phyloP scores from a whole-genome alignment of 2,888 invertebrate species.

The Phlogophora meticulosa region DNA sequence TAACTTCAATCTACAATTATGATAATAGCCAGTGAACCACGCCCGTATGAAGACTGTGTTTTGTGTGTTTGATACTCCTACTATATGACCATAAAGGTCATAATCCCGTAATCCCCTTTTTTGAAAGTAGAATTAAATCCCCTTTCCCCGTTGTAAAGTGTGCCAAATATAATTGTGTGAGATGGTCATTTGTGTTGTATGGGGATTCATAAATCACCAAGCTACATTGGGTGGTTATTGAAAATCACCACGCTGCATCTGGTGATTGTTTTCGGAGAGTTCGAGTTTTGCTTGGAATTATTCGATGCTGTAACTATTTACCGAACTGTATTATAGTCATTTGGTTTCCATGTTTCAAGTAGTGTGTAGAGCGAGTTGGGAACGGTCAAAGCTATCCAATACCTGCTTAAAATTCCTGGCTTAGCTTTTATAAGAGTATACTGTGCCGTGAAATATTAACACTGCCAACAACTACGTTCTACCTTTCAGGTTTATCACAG shows the following conservation, averaged over 20 bases:
- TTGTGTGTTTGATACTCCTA: constrained; percentile 82
- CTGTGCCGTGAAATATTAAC: background rate
- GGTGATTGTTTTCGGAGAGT: constrained; percentile 17
- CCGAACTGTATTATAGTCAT: constrained; percentile 36
- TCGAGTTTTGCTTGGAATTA: constrained; percentile 8
- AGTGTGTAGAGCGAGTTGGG: constrained; percentile 56
- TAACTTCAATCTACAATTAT: background rate
- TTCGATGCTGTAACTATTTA: constrained; percentile 5
- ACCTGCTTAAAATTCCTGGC: constrained; percentile 49
- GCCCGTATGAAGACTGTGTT: constrained; percentile 81
- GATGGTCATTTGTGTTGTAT: background rate
- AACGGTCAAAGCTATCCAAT: constrained; percentile 52
- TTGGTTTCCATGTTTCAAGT: constrained; percentile 38
- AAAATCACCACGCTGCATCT: constrained; percentile 1
- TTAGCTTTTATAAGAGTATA: constrained; percentile 40
- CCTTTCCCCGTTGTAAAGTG: background rate
- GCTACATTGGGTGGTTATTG: constrained; percentile 5
- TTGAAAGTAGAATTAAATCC: constrained; percentile 4
- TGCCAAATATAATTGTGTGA: constrained; percentile 14
- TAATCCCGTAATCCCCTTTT: background rate
- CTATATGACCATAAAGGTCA: constrained; percentile 31
- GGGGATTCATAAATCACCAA: constrained; percentile 16
- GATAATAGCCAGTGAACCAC: constrained; percentile 69
- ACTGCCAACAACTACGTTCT: background rate
- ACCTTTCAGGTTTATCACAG: constrained; percentile 12